Conservation (phyloP, 2,888 invertebrate species). For the Teinopalpus imperialis region DNA sequence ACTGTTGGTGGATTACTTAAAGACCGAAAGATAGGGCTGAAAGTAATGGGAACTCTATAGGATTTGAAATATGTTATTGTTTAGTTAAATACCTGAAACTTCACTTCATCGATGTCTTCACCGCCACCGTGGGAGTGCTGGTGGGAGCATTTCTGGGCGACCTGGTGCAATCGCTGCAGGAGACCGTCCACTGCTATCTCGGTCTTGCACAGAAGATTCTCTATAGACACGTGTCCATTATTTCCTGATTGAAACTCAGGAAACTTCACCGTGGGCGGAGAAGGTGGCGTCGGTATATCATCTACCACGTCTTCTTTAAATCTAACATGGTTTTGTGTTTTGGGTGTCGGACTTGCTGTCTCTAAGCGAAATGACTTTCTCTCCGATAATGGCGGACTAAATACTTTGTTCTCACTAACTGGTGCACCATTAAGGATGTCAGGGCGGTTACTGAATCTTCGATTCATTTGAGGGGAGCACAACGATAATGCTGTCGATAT, state of each 20-base stretch:
- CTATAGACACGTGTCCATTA: constrained; percentile 82
- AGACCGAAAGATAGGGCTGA: too few species aligned
- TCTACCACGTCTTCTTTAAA: constrained; percentile 72
- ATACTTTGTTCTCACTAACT: constrained; percentile 54
- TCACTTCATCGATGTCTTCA: constrained; percentile 87
- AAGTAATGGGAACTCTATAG: too few species aligned
- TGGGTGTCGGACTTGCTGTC: constrained; percentile 59
- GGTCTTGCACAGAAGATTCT: constrained; percentile 84
- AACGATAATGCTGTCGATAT: constrained; percentile 69
- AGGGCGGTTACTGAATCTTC: constrained; percentile 71
- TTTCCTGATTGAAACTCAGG: constrained; percentile 65
- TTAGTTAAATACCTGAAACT: constrained; percentile 88
- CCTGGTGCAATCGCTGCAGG: constrained; percentile 85
- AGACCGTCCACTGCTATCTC: constrained; percentile 87
- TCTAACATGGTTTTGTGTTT: constrained; percentile 70
- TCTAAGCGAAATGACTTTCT: constrained; percentile 56
- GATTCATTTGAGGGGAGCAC: constrained; percentile 81
- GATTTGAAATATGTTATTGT: too few species aligned
- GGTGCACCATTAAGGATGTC: constrained; percentile 70
- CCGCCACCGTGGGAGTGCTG: constrained; percentile 90
- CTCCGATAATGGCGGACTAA: constrained; percentile 63
- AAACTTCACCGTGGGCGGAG: constrained; percentile 67
- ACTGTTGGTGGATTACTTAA: constrained; percentile 89
- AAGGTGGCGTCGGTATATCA: constrained; percentile 72
- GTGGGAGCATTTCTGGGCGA: constrained; percentile 86